Evolutionary conservation across 2,888 invertebrate species (phyloP).

Genomic region (Zaprionus bogoriensis): DNA sequence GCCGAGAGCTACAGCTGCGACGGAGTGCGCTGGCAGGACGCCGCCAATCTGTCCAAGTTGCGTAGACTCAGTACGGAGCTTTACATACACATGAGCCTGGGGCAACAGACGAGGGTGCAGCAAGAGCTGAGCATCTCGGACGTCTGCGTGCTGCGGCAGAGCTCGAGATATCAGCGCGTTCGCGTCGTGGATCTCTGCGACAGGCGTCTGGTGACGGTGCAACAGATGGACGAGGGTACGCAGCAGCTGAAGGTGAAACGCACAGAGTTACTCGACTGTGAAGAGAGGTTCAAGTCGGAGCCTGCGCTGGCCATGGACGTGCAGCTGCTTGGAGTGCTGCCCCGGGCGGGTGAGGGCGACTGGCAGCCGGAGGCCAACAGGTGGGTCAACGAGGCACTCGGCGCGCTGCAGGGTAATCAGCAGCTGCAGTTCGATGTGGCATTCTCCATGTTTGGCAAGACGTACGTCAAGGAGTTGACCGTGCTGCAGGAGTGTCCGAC

Average conservation of each 20-base stretch:
- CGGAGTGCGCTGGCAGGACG: slow-evolving; percentile 26
- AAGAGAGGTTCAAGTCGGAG: background rate
- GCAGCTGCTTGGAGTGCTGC: slow-evolving; percentile 22
- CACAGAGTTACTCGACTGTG: slow-evolving; percentile 35
- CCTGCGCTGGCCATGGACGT: slow-evolving; percentile 48
- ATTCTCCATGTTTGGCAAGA: slow-evolving; percentile 39
- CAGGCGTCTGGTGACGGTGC: slow-evolving; percentile 19
- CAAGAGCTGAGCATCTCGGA: slow-evolving; percentile 8
- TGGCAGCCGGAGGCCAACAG: slow-evolving; percentile 15
- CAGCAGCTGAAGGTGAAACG: slow-evolving; percentile 18
- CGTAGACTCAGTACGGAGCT: slow-evolving; percentile 7
- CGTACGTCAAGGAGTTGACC: slow-evolving; percentile 37
- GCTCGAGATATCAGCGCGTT: slow-evolving; percentile 30
- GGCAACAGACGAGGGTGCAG: slow-evolving; percentile 2
- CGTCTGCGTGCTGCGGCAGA: slow-evolving; percentile 37
- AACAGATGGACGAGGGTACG: slow-evolving; percentile 48
- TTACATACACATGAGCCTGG: slow-evolving; percentile 23
- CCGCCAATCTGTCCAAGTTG: background rate
- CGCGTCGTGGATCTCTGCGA: slow-evolving; percentile 39
- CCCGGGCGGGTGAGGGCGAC: background rate
- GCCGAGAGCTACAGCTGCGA: slow-evolving; percentile 22
- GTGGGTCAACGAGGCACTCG: slow-evolving; percentile 22
- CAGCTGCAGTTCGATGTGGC: slow-evolving; percentile 39
- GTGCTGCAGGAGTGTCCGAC: slow-evolving; percentile 41
- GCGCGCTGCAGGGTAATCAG: slow-evolving; percentile 13